These are phyloP conservation scores for Drosophila mayri DNA, from an alignment of 1,140 invertebrate species.

Conservation along the genomic window DNA sequence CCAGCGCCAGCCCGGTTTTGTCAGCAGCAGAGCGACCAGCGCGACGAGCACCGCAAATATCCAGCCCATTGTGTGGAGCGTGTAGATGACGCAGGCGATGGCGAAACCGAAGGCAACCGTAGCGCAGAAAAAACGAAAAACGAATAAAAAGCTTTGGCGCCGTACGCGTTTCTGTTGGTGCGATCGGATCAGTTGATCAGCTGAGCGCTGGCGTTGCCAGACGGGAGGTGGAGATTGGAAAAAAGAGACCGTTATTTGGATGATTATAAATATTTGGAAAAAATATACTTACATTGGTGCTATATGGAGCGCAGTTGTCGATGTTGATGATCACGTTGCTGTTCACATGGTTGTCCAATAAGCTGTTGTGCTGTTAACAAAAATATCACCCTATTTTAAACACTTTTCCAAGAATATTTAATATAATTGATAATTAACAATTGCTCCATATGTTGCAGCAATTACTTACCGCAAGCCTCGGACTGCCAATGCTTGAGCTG, in stretches of 20 bases:
- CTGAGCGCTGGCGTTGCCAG: constrained; percentile 54
- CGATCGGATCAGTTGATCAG: constrained; percentile 47
- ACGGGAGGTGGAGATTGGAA: constrained; percentile 2
- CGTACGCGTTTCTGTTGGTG: constrained; percentile 59
- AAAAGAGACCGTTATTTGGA: constrained; percentile 11
- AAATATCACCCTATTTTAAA: background rate
- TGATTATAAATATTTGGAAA: background rate
- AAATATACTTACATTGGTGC: constrained; percentile 55
- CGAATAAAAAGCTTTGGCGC: constrained; percentile 68
- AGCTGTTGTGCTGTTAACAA: constrained; percentile 51
- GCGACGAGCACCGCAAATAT: constrained; percentile 69
- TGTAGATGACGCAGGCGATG: constrained; percentile 69
- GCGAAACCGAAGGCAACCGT: constrained; percentile 64
- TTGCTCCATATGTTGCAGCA: constrained; percentile 16
- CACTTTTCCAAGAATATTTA: background rate
- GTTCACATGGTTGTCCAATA: constrained; percentile 67
- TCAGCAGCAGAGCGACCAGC: constrained; percentile 64
- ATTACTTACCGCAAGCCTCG: constrained; percentile 58
- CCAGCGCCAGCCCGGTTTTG: constrained; percentile 87
- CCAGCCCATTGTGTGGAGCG: constrained; percentile 77
- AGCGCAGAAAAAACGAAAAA: constrained; percentile 76
- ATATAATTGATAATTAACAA: background rate
- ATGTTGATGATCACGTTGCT: constrained; percentile 75
- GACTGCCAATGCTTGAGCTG: constrained; percentile 47
- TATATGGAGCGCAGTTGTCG: constrained; percentile 67